Base-by-base conservation (phyloP, 2,888 invertebrate genomes). In the Acleris sparsana region DNA sequence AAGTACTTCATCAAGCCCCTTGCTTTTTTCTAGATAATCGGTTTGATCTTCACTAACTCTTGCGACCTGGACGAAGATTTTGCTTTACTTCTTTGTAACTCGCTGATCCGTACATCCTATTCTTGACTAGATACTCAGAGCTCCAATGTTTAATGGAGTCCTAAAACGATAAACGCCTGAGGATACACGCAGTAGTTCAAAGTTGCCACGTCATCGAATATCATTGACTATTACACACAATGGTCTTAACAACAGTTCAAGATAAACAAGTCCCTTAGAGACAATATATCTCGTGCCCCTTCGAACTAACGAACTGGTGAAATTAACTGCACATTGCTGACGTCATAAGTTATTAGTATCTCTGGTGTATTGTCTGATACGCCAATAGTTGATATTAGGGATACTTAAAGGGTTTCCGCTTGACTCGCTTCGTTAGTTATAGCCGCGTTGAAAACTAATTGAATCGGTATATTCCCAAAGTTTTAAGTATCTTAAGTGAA, bases 221-320 rank as follows among this genome's bases (percentile, higher is more conserved):
- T 69, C 72, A 74, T 75, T 71, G 71, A 61, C 70, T 68, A 70
- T 71, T 72, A 72, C 73, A 77, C 77, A 80, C 81, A 83, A 80
- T 77, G 75, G 73, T 78, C 78, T 79, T 84, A 84, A 83, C 82
- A 85, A 82, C 79, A 72, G 71, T 71, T 70, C 72, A 83, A 85
- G 85, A 85, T 84, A 84, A 86, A 87, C 87, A 82, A 82, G 79
- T 83, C 85, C 87, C 86, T 75, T 70, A 71, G 84, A 83, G 86
- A 82, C 87, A 78, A 87, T 87, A 87, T 85, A 85, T 88, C 86
- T 80, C 75, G 69, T 64, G 79, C 69, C 73, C 72, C 65, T 67
- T 67, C 67, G 67, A 69, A 56, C 51, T 63, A 63, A 67, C 59
- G 62, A 63, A 63, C 62, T 67, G 59, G 62, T 18, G 67, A 59